Evolutionary conservation across 1,140 invertebrate genomes (phyloP).

Genomic region (Brachionus asplanchnoidis): DNA sequence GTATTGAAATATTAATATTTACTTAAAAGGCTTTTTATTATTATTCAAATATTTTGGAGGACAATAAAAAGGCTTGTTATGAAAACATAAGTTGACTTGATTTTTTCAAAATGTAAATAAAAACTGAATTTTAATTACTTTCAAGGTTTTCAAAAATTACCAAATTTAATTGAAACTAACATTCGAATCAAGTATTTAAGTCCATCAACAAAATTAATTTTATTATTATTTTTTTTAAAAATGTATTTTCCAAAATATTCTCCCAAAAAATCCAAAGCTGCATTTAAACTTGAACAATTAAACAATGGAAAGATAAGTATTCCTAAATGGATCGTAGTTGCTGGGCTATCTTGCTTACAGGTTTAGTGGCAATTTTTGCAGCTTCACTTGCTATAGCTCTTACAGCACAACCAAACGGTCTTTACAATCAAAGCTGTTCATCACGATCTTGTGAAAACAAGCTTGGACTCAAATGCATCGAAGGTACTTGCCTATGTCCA

Average conservation of each 20-base stretch:
- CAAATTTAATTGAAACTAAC: too few species aligned
- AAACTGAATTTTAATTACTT: too few species aligned
- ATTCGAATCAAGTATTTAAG: too few species aligned
- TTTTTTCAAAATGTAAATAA: too few species aligned
- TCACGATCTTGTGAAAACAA: background rate
- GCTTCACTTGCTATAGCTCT: background rate
- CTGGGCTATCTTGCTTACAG: background rate
- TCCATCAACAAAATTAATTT: too few species aligned
- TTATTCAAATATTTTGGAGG: too few species aligned
- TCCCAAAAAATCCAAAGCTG: background rate
- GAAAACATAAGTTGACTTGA: too few species aligned
- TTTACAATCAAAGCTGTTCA: background rate
- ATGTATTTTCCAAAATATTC: background rate
- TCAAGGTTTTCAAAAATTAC: too few species aligned
- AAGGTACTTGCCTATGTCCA: background rate
- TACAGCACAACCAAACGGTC: background rate
- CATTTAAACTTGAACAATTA: background rate
- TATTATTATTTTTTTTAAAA: background rate
- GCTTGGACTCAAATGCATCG: background rate
- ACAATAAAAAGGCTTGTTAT: too few species aligned
- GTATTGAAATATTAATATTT: too few species aligned
- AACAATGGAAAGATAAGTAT: background rate
- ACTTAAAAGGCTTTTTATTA: too few species aligned
- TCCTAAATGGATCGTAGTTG: background rate
- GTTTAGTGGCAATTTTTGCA: background rate